A percentile compares a stretch with the other conserved stretches of the same genome.
Conservation (phyloP, 2,113 vertebrate species). For the Campylomormyrus numenius region DNA sequence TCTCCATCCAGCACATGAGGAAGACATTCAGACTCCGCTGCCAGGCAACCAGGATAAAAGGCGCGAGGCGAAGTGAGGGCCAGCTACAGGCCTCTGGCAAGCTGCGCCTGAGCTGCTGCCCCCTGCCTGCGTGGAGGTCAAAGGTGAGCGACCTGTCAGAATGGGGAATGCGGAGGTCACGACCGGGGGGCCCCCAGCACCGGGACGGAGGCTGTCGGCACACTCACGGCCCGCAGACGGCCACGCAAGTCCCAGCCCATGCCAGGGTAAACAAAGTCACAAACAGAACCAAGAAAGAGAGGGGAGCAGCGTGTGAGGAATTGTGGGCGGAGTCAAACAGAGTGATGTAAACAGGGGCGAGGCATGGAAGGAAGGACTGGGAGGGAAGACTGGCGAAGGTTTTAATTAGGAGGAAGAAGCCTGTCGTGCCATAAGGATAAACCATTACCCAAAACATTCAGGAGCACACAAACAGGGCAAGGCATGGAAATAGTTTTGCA, state of each 20-base stretch:
- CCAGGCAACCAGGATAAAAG: background rate
- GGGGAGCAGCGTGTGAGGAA: background rate
- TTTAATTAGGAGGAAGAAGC: background rate
- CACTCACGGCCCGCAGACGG: background rate
- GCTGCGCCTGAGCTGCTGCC: background rate
- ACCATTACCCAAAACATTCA: background rate
- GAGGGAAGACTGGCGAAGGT: background rate
- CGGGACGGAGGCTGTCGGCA: background rate
- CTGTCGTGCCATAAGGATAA: background rate
- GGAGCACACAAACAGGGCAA: background rate
- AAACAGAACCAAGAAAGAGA: background rate
- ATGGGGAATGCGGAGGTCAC: background rate
- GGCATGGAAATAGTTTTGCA: background rate
- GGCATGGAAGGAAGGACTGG: background rate
- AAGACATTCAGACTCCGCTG: background rate
- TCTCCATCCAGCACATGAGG: background rate
- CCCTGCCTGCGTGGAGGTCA: background rate
- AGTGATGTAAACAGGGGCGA: background rate
- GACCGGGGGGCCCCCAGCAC: background rate
- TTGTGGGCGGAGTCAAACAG: background rate
- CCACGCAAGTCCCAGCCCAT: background rate
- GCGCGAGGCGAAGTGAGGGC: background rate
- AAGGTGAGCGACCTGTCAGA: background rate
- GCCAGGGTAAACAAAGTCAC: background rate
- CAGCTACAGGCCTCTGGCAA: background rate